Base-by-base conservation (phyloP, 2,888 invertebrate genomes). In the Mythimna lalbum region DNA sequence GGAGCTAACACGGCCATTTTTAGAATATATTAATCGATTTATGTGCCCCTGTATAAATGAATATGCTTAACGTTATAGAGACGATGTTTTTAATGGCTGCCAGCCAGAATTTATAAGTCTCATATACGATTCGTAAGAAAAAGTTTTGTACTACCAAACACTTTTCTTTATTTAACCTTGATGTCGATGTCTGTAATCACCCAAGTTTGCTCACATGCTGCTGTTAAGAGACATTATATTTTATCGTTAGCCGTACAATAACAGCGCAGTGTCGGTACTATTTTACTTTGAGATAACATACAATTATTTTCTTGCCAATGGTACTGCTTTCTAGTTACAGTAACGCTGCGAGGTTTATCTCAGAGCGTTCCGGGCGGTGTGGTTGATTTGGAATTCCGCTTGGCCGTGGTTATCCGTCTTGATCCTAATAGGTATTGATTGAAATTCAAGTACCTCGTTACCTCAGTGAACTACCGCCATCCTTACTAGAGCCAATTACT, bases 351-450 rank as follows among this genome's bases (percentile, higher is more conserved):
- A 61, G 31, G 50, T 61, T 56, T 36, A 52, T 17, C 31, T 55
- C 31, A 60, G 50, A 39, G 60, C 21, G 27, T 60, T 47, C 6
- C 1, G 31, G 27, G 47, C 19, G 36, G 4, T 53, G n/a, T 53
- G n/a, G 31, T 17, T 10, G 39, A 33, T 65, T 43, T 39, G 55
- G 50, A 63, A 72, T 76, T 69, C 56, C 50, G 31, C 47, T 52
- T 55, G 53, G 61, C 31, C 47, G 60, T 12, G 23, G 57, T 67
- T 66, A 57, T 36, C 21, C 33, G 23, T 76, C 17, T 43, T 23
- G 21, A 17, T 59, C 61, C 17, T 27, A 23, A 33, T 53, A 50
- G 12, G n/a, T 55, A 39, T 59, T 52, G 62, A 36, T 67, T 10
- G 63, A 61, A 36, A 60, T 62, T 36, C 21, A 63, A 50, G 52